phyloP scores from a whole-genome alignment of 2,797 vertebrate species.

The Enteromius unitaeniatus region DNA sequence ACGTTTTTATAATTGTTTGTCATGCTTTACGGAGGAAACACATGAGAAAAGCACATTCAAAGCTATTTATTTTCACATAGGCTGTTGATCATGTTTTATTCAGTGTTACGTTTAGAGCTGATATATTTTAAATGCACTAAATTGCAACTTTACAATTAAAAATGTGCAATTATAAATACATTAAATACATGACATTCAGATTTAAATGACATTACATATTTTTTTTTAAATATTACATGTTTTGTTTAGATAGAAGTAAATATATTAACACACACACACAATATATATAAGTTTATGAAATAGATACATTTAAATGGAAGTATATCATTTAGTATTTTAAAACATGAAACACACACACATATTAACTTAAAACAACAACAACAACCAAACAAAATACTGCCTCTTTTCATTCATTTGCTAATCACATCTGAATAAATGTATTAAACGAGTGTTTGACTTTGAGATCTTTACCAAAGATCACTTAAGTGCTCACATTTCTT shows the following conservation, averaged over 20 bases:
- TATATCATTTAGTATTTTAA: neutral
- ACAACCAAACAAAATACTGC: too few relatives aligned
- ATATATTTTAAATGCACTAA: neutral
- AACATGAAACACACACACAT: neutral
- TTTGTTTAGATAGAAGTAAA: neutral
- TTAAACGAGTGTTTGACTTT: neutral
- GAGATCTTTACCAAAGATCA: neutral
- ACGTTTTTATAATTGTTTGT: neutral
- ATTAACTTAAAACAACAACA: too few relatives aligned
- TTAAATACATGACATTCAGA: neutral
- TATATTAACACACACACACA: neutral
- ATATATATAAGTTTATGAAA: too few relatives aligned
- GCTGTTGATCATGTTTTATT: neutral
- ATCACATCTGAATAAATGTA: neutral
- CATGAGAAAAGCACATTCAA: neutral
- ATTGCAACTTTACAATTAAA: neutral
- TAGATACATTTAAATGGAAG: neutral
- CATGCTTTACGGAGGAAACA: neutral
- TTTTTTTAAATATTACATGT: too few relatives aligned
- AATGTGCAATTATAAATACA: neutral
- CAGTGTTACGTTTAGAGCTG: neutral
- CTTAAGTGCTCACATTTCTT: neutral
- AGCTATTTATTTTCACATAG: neutral
- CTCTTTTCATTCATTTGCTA: neutral
- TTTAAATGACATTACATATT: neutral